These are phyloP conservation scores for Phenganax subtilis DNA, from an alignment of 92 coral and sea anemone genomes.

Conservation along the genomic window DNA sequence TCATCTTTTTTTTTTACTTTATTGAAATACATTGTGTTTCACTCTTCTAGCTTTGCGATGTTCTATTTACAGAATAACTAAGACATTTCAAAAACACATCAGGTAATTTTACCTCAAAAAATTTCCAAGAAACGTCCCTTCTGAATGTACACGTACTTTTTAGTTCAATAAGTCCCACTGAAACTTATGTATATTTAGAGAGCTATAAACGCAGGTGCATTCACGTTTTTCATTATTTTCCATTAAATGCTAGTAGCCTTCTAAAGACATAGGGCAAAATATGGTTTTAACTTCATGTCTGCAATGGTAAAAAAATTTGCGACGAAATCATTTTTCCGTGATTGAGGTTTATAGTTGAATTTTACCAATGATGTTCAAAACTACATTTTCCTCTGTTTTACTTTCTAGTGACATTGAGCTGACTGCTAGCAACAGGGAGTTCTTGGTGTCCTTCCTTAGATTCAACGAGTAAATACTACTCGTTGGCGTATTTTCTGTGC, in stretches of 20 bases:
- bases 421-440: constrained; percentile 25
- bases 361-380: not conserved
- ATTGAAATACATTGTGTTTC: not conserved
- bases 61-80: constrained; percentile 87
- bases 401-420: constrained; percentile 29
- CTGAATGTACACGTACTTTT: not conserved
- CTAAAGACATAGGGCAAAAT: no score
- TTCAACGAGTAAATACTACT: constrained; percentile 6
- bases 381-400: not conserved
- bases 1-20: not conserved
- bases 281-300: no score
- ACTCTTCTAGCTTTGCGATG: constrained; percentile 63
- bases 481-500: no score
- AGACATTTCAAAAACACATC: constrained; percentile 72
- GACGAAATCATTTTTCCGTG: no score
- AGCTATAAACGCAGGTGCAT: no score
- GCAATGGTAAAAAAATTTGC: no score
- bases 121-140: not conserved
- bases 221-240: no score
- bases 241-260: no score
- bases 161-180: not conserved
- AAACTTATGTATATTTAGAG: no score
- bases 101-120: constrained; percentile 52
- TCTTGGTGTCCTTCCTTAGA: constrained; percentile 20
- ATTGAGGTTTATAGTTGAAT: no score